Evolutionary conservation across 2,113 vertebrate genomes (phyloP).

Genomic region (Catharus minimus): DNA sequence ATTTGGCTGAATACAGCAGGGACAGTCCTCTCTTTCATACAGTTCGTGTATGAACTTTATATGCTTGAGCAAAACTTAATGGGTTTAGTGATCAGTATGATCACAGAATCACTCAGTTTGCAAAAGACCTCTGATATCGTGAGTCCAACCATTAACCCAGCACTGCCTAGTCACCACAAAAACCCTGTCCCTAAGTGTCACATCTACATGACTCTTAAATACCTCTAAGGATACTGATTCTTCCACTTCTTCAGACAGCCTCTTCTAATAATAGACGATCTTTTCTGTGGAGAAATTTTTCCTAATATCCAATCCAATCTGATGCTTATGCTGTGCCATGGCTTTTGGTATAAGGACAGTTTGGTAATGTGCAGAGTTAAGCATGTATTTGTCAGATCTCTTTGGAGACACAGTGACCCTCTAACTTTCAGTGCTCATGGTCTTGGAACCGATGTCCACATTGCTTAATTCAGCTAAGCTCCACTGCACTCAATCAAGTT

Average conservation of each 20-base stretch:
- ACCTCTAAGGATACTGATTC: background rate
- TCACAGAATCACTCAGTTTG: background rate
- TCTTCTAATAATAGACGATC: background rate
- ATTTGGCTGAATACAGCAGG: background rate
- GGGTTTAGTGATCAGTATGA: background rate
- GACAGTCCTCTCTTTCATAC: background rate
- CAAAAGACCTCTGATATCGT: background rate
- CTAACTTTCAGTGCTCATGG: background rate
- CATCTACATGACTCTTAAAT: background rate
- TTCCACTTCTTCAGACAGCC: background rate
- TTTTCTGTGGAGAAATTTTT: background rate
- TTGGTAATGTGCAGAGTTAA: background rate
- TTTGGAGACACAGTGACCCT: background rate
- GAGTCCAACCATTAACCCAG: background rate
- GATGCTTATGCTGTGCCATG: background rate
- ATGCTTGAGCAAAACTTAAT: background rate
- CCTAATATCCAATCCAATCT: background rate
- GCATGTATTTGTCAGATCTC: background rate
- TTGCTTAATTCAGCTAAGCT: background rate
- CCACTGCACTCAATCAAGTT: background rate
- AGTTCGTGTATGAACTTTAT: background rate
- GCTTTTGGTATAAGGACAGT: background rate
- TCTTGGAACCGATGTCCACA: background rate
- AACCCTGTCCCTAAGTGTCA: background rate
- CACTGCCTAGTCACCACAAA: background rate